Evolutionary conservation across 2,113 vertebrate genomes (phyloP), one percentile per base, ranked within the genome.

Genomic region (Cephalopholis sonnerati): DNA sequence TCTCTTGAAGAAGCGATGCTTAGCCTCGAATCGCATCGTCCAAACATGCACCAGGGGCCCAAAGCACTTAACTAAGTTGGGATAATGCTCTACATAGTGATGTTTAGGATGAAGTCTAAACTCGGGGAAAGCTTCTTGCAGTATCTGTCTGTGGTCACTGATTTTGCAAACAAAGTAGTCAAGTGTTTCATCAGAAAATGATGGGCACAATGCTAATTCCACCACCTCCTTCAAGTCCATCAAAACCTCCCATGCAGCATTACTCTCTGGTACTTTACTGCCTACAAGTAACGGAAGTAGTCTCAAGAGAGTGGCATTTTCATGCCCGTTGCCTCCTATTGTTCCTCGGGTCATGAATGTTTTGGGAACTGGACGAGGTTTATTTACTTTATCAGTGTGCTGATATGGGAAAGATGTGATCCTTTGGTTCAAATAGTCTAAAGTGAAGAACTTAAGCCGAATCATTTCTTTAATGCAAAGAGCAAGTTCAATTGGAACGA

Each of bases 391-490:
- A 64, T 76, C 62, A 54, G 61, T 44, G 48, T 55, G 50, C 24
- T 66, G n/a, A 20, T 76, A 76, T 25, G 27, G 74, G n/a, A 76
- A 76, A 12, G 74, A 76, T 39, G 29, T 16, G 6, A 58, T 66
- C 7, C 17, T 46, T 22, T 58, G 32, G 63, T 67, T 81, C 27
- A 73, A 66, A 58, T 73, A 74, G 0, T 66, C 27, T 10, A 70
- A 44, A 53, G 59, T 55, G 25, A 79, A 79, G 25, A 24, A 36
- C 10, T 79, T 79, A 1, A 71, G 29, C 3, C 16, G 11, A 7
- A 79, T 64, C 48, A 79, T 64, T 4, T 79, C 46, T 41, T 29
- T 57, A 53, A 77, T 29, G 25, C 51, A 77, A 57, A 66, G 62
- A 20, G 50, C 7, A 41, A 66, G 50, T 27, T 76, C 74, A 11